Evolutionary conservation across 2,797 vertebrate genomes (phyloP).

Genomic region (Buceros bicornis): DNA sequence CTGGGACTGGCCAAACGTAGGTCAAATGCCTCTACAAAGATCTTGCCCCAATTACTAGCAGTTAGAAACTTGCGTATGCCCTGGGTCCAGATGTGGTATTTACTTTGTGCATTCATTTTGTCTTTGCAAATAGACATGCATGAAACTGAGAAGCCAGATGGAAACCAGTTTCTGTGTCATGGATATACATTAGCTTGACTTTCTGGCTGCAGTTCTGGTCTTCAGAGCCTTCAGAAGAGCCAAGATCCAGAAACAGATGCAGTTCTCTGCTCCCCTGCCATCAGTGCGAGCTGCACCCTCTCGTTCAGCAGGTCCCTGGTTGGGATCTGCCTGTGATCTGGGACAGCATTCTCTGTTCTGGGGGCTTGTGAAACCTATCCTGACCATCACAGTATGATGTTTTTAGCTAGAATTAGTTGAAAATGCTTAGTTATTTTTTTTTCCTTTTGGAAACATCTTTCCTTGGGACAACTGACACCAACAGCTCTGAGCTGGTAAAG

Average conservation of each 20-base stretch:
- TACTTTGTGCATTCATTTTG: background rate
- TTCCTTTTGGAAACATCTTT: background rate
- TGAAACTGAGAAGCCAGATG: background rate
- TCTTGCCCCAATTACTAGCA: background rate
- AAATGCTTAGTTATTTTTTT: background rate
- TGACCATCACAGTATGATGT: background rate
- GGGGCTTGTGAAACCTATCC: background rate
- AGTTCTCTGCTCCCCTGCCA: background rate
- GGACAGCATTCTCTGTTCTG: background rate
- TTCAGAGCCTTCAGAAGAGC: conserved; percentile 8
- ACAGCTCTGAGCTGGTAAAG: background rate
- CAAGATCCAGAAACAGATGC: background rate
- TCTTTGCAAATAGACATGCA: background rate
- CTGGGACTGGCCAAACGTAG: background rate
- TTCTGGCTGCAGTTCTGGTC: conserved; percentile 21
- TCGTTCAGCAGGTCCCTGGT: background rate
- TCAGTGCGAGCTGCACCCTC: background rate
- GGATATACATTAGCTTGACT: conserved; percentile 37
- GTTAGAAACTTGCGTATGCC: background rate
- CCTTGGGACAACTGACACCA: background rate
- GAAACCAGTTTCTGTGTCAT: conserved; percentile 11
- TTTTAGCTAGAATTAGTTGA: background rate
- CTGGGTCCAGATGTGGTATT: background rate
- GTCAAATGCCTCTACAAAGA: background rate
- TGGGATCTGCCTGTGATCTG: background rate